These are phyloP conservation scores for Eonycteris spelaea DNA, from an alignment of 2,113 vertebrate genomes.

Conservation along the genomic window DNA sequence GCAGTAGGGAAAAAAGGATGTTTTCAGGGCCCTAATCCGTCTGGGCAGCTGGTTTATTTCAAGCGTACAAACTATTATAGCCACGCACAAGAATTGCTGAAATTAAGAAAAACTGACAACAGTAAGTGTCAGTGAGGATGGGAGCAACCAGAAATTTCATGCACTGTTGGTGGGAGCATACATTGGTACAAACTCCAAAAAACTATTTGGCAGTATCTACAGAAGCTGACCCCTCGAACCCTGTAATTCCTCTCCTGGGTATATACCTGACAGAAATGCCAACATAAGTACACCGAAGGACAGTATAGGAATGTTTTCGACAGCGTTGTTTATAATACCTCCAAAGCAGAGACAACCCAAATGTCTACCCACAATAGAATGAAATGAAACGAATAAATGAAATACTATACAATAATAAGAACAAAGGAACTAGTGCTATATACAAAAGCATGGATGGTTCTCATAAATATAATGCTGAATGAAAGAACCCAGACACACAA, in stretches of 20 bases:
- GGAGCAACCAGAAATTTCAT: not conserved
- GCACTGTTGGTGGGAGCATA: not conserved
- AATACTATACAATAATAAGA: not conserved
- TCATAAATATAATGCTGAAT: not conserved
- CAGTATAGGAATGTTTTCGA: not conserved
- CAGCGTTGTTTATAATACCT: not conserved
- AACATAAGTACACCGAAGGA: not conserved
- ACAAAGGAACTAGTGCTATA: not conserved
- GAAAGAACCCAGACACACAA: not conserved
- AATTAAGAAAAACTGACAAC: constrained; percentile 38
- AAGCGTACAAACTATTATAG: not conserved
- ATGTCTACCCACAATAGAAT: not conserved
- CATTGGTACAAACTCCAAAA: not conserved
- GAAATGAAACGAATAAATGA: not conserved
- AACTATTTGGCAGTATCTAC: not conserved
- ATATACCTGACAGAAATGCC: not conserved
- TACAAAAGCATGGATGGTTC: not conserved
- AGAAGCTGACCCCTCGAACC: not conserved
- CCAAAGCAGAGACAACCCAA: not conserved
- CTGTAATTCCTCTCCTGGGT: not conserved
- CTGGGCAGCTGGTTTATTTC: constrained; percentile 12
- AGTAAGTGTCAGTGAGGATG: not conserved
- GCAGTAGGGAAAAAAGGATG: not conserved
- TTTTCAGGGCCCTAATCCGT: not conserved
- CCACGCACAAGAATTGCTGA: not conserved